Evolutionary conservation across 2,888 invertebrate genomes (phyloP), one percentile per base, ranked within the genome.

Genomic region (Napeogenes sylphis): DNA sequence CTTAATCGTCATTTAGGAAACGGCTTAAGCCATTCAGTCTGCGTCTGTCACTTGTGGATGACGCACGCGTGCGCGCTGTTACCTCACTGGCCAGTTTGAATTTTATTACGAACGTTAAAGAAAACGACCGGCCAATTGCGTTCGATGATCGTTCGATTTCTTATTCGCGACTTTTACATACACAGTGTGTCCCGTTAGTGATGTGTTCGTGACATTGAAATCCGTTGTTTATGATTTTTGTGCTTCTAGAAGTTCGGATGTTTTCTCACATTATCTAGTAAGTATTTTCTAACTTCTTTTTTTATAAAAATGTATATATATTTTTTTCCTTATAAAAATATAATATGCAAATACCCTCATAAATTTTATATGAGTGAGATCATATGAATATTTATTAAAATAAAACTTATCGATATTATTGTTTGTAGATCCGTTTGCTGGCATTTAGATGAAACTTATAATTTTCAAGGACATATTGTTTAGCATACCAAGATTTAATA

Each of bases 131-230:
- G 78, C 85, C 85, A 87, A 87, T 87, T 83, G 82, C 82, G 79
- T 81, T 82, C 80, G 80, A 83, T 83, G 66, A 71, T 70, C 70
- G 81, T 81, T 83, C 82, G 82, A 84, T 85, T 84, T 85, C 81
- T 85, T 86, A 68, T 76, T 82, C 78, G 80, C 80, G 79, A 80
- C 76, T 80, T 83, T 75, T 83, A 82, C 80, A 76, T 77, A 79
- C 79, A 81, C 76, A 75, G 79, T 79, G 82, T 82, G 81, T 83
- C 79, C 81, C 81, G 82, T 84, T 85, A 80, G 84, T 82, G 82
- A 76, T 82, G 85, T 88, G 86, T 85, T 86, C 83, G 83, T 87
- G 73, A 64, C 62, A 64, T 64, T 67, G 56, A 64, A 64, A 61
- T 57, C 56, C 30, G 21, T 35, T 66, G 59, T 58, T 61, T 63